phyloP scores from a whole-genome alignment of 2,888 invertebrate species.

The Baccha elongata region DNA sequence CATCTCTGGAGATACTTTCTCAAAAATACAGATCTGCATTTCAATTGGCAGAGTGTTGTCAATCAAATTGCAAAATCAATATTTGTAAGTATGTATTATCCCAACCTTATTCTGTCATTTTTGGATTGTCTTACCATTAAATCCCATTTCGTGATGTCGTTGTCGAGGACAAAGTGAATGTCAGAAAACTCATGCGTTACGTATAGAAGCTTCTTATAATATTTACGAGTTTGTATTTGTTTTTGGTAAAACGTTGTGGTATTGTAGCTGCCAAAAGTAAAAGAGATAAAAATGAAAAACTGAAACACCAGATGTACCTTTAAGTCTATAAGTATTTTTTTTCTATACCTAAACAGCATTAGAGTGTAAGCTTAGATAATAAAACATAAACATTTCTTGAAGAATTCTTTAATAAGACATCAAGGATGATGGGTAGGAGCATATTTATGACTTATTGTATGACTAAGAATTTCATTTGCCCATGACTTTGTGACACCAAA shows the following conservation, averaged over 20 bases:
- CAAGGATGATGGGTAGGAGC: too few species aligned
- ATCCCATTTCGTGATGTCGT: constrained; percentile 26
- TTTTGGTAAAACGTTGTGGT: background rate
- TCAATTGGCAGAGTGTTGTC: constrained; percentile 67
- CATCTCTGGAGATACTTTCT: background rate
- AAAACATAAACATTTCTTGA: background rate
- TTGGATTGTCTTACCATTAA: constrained; percentile 44
- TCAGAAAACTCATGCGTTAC: constrained; percentile 43
- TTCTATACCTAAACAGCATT: too few species aligned
- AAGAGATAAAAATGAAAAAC: constrained; percentile 27
- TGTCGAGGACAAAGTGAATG: constrained; percentile 14
- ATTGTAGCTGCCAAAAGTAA: constrained; percentile 47
- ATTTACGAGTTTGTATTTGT: background rate
- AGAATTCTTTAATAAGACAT: too few species aligned
- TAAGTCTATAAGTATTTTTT: too few species aligned
- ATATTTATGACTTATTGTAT: too few species aligned
- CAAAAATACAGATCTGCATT: constrained; percentile 45
- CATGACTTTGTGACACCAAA: too few species aligned
- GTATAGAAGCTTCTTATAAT: constrained; percentile 1
- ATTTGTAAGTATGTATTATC: constrained; percentile 68
- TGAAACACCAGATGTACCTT: background rate
- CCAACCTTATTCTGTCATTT: background rate
- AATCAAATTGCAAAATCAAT: constrained; percentile 71
- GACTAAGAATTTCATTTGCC: too few species aligned
- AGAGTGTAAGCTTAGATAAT: too few species aligned